Evolutionary conservation across 1,140 invertebrate species (phyloP), one percentile per base, ranked within the genome.

Genomic region (Chrysoperla carnea): DNA sequence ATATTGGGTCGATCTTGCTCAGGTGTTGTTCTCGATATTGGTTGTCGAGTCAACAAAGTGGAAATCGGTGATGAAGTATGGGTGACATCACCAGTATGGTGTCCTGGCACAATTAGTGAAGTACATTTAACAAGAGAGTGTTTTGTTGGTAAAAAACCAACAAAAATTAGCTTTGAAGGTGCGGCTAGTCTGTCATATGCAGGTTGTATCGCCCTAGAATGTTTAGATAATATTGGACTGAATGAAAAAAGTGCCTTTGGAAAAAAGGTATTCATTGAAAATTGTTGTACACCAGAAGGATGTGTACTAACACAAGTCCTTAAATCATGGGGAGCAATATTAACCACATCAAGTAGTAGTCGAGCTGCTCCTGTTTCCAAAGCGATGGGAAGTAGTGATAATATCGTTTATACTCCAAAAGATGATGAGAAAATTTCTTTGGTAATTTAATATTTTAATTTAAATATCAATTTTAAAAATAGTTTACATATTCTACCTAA

Each of bases 131-230:
- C 76, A 5, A 54, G 66, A 29, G 70, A 78, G 55, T 60, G 56
- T 43, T 61, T 64, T 49, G 67, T 75, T 23, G 63, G 64, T n/a
- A 65, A 61, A 44, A 82, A 81, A 59, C 84, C 84, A 33, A 66
- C 63, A 48, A 64, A 66, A 42, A 59, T 82, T 13, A 67, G 63
- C 33, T 81, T 79, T 51, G 74, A 80, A 56, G 72, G 74, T 37
- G 76, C 78, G 17, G 74, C 77, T 1, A 72, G 78, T 42, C 54
- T 86, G 28, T 77, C 81, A 5, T 84, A 82, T 50, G 73, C 72
- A 37, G 76, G 77, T 6, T 70, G 70, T 42, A 64, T 78, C n/a
- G 74, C 72, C 1, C 78, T 77, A 68, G 64, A 75, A 50, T 73
- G 75, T 14, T 55, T 84, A 5, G 61, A 73, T 35, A 64, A 68